phyloP scores from a whole-genome alignment of 2,113 vertebrate species.

The Saimiri boliviensis region DNA sequence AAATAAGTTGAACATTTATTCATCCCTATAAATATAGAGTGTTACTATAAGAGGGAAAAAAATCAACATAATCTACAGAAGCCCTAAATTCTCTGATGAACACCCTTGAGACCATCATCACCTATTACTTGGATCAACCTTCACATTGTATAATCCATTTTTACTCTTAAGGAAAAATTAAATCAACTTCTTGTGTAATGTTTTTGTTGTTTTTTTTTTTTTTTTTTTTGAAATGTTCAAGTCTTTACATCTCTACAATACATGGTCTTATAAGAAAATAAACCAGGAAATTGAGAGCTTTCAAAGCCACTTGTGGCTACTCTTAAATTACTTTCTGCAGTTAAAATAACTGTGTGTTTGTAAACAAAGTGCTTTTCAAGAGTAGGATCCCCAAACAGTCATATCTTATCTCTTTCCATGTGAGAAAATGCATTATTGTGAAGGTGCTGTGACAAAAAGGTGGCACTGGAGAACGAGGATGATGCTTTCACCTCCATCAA shows the following conservation, averaged over 20 bases:
- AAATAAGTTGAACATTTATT: neutral
- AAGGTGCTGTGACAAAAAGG: neutral
- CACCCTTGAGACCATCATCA: neutral
- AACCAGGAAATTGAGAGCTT: conserved; percentile 1
- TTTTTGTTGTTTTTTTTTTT: too few species aligned
- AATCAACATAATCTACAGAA: neutral
- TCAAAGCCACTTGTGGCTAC: neutral
- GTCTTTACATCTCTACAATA: neutral
- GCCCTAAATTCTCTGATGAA: neutral
- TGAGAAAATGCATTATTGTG: conserved; percentile 37
- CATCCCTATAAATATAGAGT: neutral
- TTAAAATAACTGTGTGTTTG: conserved; percentile 44
- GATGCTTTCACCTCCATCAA: neutral
- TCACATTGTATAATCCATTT: too few species aligned
- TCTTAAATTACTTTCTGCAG: conserved; percentile 48
- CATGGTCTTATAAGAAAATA: neutral
- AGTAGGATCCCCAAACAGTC: neutral
- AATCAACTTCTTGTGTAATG: neutral
- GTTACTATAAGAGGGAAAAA: neutral
- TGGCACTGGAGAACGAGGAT: neutral
- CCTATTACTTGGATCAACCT: neutral
- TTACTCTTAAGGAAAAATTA: neutral
- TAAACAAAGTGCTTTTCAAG: conserved; percentile 44
- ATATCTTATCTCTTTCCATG: neutral
- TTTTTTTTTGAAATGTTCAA: conserved; percentile 16